These are phyloP conservation scores for Erithacus rubecula DNA, from an alignment of 2,797 vertebrate genomes.

Conservation along the genomic window DNA sequence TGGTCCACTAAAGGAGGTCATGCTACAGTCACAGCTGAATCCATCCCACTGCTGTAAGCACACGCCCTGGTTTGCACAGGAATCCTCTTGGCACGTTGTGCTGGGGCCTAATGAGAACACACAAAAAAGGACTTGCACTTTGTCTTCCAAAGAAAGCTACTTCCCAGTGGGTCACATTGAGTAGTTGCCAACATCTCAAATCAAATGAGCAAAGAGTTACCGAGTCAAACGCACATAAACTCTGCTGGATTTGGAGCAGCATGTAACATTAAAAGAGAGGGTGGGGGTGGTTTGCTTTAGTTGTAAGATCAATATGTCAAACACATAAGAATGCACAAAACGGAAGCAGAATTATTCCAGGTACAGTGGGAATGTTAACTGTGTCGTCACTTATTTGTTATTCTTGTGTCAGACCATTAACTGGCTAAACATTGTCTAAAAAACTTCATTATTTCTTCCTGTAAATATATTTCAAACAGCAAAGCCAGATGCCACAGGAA, in stretches of 20 bases:
- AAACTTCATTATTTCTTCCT: conserved; percentile 39
- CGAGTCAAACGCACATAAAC: background rate
- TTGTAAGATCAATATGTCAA: background rate
- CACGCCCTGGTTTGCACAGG: conserved; percentile 95
- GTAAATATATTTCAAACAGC: conserved; percentile 9
- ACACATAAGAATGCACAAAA: conserved; percentile 1
- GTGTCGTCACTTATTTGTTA: background rate
- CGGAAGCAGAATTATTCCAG: conserved; percentile 7
- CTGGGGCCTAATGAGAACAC: conserved; percentile 87
- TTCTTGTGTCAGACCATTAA: background rate
- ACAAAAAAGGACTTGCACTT: conserved; percentile 56
- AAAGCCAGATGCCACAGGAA: conserved; percentile 58
- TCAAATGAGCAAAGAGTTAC: conserved; percentile 41
- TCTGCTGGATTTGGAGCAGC: background rate
- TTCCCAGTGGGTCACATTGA: conserved; percentile 51
- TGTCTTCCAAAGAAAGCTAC: background rate
- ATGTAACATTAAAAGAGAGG: background rate
- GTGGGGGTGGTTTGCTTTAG: background rate
- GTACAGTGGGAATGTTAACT: background rate
- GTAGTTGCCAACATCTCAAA: conserved; percentile 78
- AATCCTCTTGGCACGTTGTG: conserved; percentile 97
- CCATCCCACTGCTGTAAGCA: conserved; percentile 99
- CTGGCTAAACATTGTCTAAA: conserved; percentile 26
- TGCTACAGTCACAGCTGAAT: conserved; percentile 97
- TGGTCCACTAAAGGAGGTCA: conserved; percentile 96